Percentiles rank a stretch among this genome's conserved stretches.
These are phyloP conservation scores for Reticulitermes lucifugus DNA, from an alignment of 2,888 invertebrate genomes.

Conservation along the genomic window DNA sequence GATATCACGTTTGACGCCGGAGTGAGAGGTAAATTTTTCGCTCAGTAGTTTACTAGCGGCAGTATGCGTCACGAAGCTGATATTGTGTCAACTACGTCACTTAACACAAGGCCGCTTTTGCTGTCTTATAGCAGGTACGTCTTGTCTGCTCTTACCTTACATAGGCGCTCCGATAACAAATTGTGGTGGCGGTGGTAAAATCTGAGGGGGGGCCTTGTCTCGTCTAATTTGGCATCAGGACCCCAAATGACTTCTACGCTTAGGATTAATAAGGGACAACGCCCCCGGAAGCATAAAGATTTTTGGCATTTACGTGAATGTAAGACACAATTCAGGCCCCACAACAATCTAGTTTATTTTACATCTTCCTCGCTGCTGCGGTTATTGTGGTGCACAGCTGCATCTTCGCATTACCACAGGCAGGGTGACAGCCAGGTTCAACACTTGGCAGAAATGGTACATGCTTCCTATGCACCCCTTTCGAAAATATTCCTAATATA, in stretches of 20 bases:
- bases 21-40: background rate
- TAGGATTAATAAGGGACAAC: background rate
- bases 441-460: too few species aligned
- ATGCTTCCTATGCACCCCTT: too few species aligned
- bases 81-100: background rate
- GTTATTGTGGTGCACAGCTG: too few species aligned
- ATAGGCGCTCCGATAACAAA: too few species aligned
- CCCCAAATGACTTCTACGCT: background rate
- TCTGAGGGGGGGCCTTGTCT: background rate
- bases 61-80: slow-evolving; percentile 1
- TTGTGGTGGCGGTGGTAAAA: background rate
- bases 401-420: too few species aligned
- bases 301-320: background rate
- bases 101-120: background rate
- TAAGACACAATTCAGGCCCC: background rate
- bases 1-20: slow-evolving; percentile 6
- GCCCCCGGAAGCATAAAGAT: background rate
- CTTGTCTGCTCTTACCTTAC: background rate
- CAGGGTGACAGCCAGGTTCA: too few species aligned
- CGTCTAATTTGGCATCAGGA: background rate
- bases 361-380: too few species aligned
- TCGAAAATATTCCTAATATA: too few species aligned
- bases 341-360: too few species aligned
- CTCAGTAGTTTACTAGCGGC: background rate
- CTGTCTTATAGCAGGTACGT: background rate